Base-by-base conservation (phyloP, 2,888 invertebrate species). In the Synanthedon myopaeformis region DNA sequence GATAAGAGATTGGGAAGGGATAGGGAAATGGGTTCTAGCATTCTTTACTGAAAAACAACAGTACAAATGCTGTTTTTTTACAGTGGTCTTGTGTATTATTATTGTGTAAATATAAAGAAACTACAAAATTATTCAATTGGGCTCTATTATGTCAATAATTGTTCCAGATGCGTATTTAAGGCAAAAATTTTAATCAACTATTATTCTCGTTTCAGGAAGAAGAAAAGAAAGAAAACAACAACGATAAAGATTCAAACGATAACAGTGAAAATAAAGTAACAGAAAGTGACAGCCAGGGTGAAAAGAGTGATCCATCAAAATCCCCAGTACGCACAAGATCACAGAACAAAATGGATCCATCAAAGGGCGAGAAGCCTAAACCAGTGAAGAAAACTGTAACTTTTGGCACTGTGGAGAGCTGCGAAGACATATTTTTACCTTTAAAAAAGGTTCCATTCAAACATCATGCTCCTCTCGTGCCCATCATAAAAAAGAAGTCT, bases 401-500 rank as follows among this genome's bases (percentile, higher is more conserved):
- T 53, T 91, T 91, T 75, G 90, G 90, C 59, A 90, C 89, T 61
- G 89, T 90, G 55, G 91, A 91, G 68, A 90, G 90, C 59, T 91
- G 90, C 71, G 90, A 90, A 73, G 91, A 91, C 67, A 85, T 82
- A 58, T 81, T 89, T 63, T 83, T 89, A 59, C 88, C 89, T 41
- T 74, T 90, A 5, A 90, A 89, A 69, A 89, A 89, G 64, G 81
- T 90, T 59, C 85, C 88, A 50, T 81, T 86, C 51, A 91, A 90
- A 75, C 89, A 90, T 56, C 89, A 89, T 71, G 89, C 89, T 60
- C 91, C 90, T 49, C 80, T 91, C 54, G 82, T 90, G 53, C 89
- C 91, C 52, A 91, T 91, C 53, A 91, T 91, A 61, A 91, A 91
- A 73, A 90, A 90, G 74, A 90, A 90, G 60, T 90, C 90, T 57